Conservation (phyloP, 2,113 vertebrate species). For the Burhinus oedicnemus region DNA sequence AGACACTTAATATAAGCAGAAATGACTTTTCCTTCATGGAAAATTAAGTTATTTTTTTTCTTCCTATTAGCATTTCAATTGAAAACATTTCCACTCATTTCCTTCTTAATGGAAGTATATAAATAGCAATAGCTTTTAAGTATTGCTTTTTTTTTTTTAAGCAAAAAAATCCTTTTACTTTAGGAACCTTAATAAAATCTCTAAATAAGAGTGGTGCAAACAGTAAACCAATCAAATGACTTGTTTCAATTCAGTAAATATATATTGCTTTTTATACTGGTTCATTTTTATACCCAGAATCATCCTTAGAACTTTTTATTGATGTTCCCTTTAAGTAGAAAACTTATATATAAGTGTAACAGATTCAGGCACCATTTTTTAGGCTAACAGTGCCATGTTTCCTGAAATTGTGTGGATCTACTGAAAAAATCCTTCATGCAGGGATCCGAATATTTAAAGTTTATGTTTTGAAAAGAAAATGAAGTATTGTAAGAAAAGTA, state of each 20-base stretch:
- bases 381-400: not conserved
- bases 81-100: constrained; percentile 53
- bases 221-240: not conserved
- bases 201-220: not conserved
- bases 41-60: not conserved
- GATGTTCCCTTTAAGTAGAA: not conserved
- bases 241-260: not conserved
- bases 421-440: not conserved
- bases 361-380: not conserved
- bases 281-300: not conserved
- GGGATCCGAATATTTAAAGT: not conserved
- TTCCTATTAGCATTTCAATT: constrained; percentile 61
- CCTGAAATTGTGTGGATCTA: not conserved
- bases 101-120: constrained; percentile 52
- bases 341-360: not conserved
- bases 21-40: constrained; percentile 57
- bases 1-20: constrained; percentile 28
- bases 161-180: not conserved
- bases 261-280: not conserved
- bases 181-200: not conserved
- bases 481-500: not conserved
- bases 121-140: constrained; percentile 53
- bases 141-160: not conserved
- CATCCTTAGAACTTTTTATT: not conserved
- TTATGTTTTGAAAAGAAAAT: not conserved